Evolutionary conservation across 2,113 vertebrate genomes (phyloP).

Genomic region (Emydocephalus ijimae): DNA sequence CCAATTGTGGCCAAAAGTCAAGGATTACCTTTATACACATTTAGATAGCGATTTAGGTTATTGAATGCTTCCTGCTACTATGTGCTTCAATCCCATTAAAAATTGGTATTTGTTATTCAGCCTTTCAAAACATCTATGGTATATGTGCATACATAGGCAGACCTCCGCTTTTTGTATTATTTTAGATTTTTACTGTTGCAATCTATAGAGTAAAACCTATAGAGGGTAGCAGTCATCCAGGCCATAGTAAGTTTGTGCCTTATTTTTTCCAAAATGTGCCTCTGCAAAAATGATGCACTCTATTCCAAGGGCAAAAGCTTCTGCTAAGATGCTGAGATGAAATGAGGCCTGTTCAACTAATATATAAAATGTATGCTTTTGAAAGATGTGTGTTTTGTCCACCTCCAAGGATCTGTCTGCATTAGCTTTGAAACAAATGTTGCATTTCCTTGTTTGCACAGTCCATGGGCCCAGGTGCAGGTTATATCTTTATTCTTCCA

Average conservation of each 20-base stretch:
- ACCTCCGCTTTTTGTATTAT: not conserved
- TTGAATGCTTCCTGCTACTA: not conserved
- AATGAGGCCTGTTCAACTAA: not conserved
- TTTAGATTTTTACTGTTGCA: not conserved
- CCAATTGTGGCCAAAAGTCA: not conserved
- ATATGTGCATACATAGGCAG: not conserved
- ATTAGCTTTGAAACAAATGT: not conserved
- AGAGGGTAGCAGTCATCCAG: constrained; percentile 9
- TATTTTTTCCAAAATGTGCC: not conserved
- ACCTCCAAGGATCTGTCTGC: not conserved
- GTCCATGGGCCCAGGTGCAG: not conserved
- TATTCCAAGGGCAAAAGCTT: not conserved
- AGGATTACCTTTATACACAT: not conserved
- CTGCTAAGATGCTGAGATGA: not conserved
- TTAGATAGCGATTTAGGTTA: not conserved
- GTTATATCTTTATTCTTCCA: not conserved
- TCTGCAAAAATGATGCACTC: not conserved
- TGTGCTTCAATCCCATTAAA: not conserved
- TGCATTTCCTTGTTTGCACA: not conserved
- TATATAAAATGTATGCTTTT: not conserved
- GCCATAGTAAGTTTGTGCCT: not conserved
- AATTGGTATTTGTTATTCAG: not conserved
- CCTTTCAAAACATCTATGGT: not conserved
- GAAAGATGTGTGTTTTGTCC: not conserved
- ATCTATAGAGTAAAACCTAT: not conserved